Percentiles rank a stretch among this genome's conserved stretches.
Evolutionary conservation across 2,888 invertebrate genomes (phyloP).

Genomic region (Venusia cambrica): DNA sequence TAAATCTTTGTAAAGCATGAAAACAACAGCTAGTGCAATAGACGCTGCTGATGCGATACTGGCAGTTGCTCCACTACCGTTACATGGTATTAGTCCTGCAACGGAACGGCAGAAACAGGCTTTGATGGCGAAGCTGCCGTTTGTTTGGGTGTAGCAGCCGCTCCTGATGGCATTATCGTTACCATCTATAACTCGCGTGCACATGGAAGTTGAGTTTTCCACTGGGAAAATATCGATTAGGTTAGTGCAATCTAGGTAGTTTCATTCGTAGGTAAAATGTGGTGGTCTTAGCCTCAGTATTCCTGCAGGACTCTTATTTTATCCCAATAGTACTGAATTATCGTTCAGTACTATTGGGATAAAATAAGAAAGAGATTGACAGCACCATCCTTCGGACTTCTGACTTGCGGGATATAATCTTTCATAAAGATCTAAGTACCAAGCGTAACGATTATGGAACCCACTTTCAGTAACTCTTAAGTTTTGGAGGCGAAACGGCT

Average conservation of each 20-base stretch:
- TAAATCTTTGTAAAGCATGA: slow-evolving; percentile 29
- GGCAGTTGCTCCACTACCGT: slow-evolving; percentile 33
- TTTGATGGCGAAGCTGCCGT: slow-evolving; percentile 58
- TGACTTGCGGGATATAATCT: too few species aligned
- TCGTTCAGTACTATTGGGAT: too few species aligned
- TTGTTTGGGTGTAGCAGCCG: slow-evolving; percentile 81
- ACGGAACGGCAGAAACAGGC: slow-evolving; percentile 67
- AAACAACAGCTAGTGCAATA: slow-evolving; percentile 28
- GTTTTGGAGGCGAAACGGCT: too few species aligned
- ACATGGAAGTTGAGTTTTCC: slow-evolving; percentile 86
- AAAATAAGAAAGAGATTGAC: too few species aligned
- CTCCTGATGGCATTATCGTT: slow-evolving; percentile 67
- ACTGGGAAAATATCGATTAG: slow-evolving; percentile 69
- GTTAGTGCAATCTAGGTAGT: too few species aligned
- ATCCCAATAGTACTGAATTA: too few species aligned
- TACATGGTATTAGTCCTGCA: slow-evolving; percentile 62
- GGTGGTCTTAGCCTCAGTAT: too few species aligned
- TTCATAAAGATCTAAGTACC: too few species aligned
- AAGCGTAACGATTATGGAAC: too few species aligned
- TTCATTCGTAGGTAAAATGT: background rate
- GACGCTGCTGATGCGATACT: slow-evolving; percentile 28
- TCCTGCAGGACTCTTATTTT: too few species aligned
- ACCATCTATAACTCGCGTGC: slow-evolving; percentile 81
- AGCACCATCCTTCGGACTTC: too few species aligned
- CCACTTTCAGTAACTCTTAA: too few species aligned